Evolutionary conservation across 2,113 vertebrate genomes (phyloP), one percentile per base, ranked within the genome.

Genomic region (Siniperca chuatsi): DNA sequence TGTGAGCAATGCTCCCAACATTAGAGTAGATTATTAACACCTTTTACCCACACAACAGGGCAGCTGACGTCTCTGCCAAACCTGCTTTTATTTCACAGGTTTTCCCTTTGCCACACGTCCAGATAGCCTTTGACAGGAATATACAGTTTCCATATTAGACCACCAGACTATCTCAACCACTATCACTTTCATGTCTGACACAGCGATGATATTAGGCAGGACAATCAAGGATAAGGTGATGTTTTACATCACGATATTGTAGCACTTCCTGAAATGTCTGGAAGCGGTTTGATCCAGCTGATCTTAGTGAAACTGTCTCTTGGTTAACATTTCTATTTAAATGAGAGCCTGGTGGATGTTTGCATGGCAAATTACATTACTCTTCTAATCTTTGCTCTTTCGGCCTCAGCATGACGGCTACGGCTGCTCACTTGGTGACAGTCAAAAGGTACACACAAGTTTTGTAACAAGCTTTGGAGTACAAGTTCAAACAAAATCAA

Each of bases 401-500:
- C 58, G 33, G 70, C 67, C 58, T 55, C 74, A 40, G 61, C 29
- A 0, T 18, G 50, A 58, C 68, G 57, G 77, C 67, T 6, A 29
- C 44, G 1, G 69, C n/a, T 20, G 77, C 75, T 80, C 35, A 0
- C 40, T 16, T 55, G 75, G 67, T 3, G 13, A 81, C 81, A 82
- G 57, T 48, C 61, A 70, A 81, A 37, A 80, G 61, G 74, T 61
- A 64, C 70, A 78, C 80, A 68, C 35, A 0, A 5, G 55, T 79
- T 84, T 84, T 74, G 29, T 55, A 84, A 84, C 68, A 42, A 70
- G 81, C 75, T 79, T 44, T 44, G 20, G 61, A 81, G 69, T 42
- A 71, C 46, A 46, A 77, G 62, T 85, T 85, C 55, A 88, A 83
- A 85, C 67, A 23, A 57, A 82, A 77, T 64, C 0, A 4, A 74